phyloP scores from a whole-genome alignment of 1,140 invertebrate genomes.

The Episyrphus balteatus region DNA sequence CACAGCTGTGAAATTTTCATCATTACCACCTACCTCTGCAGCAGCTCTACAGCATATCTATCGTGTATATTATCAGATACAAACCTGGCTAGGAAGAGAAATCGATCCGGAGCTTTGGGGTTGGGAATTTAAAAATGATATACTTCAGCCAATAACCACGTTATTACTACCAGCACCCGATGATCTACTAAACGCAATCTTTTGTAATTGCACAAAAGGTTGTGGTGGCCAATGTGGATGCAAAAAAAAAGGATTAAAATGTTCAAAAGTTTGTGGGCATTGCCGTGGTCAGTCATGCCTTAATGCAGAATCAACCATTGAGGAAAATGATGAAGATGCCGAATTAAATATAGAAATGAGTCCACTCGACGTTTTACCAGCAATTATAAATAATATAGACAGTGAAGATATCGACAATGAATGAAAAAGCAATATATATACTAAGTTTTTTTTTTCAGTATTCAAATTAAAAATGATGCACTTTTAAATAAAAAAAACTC shows the following conservation, averaged over 20 bases:
- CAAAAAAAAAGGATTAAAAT: slow-evolving; percentile 25
- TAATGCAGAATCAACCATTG: background rate
- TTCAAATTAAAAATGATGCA: no score
- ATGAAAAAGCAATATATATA: no score
- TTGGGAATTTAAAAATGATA: slow-evolving; percentile 22
- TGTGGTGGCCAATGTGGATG: slow-evolving; percentile 20
- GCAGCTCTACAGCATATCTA: slow-evolving; percentile 31
- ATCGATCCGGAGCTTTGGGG: slow-evolving; percentile 32
- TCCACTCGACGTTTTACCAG: background rate
- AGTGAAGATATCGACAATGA: no score
- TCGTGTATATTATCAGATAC: slow-evolving; percentile 36
- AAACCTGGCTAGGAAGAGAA: slow-evolving; percentile 33
- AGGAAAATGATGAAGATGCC: background rate
- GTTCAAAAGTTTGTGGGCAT: slow-evolving; percentile 21
- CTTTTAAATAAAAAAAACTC: no score
- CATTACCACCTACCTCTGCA: slow-evolving; percentile 23
- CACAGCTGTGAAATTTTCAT: slow-evolving; percentile 25
- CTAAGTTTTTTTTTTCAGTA: no score
- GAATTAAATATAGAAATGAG: background rate
- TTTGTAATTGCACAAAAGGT: slow-evolving; percentile 21
- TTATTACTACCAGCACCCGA: slow-evolving; percentile 22
- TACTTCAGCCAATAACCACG: slow-evolving; percentile 26
- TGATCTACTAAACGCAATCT: slow-evolving; percentile 22
- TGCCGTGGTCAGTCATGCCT: slow-evolving; percentile 17
- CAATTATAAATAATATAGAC: no score